A percentile compares a stretch with the other conserved stretches of the same genome.
Evolutionary conservation across 37 sponge, comb jelly and placozoan genomes (phyloP).

Genomic region (Cladorhizidae sp.): DNA sequence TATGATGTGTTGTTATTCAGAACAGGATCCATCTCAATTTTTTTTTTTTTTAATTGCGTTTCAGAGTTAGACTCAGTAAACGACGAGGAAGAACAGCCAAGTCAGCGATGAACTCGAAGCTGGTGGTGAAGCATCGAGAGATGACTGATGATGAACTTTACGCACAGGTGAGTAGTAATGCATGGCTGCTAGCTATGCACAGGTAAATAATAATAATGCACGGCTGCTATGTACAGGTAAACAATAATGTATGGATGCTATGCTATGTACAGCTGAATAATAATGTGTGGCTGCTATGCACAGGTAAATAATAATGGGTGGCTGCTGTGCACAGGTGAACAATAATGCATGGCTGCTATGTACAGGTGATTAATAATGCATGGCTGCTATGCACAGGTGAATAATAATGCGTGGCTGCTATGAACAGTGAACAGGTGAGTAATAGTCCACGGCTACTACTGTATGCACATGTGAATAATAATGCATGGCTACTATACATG

Average conservation of each 20-base stretch:
- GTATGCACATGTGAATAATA: background rate
- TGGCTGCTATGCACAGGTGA: background rate
- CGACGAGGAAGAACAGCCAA: slow-evolving; percentile 74
- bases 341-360: background rate
- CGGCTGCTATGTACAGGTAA: background rate
- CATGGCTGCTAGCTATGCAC: background rate
- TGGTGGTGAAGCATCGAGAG: slow-evolving; percentile 89
- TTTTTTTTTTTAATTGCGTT: background rate
- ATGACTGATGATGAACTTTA: slow-evolving; percentile 81
- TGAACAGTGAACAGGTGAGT: slow-evolving; percentile 37
- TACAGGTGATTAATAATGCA: background rate
- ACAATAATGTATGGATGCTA: too few species aligned
- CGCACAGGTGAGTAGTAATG: slow-evolving; percentile 64
- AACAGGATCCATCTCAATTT: background rate
- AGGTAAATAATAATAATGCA: background rate
- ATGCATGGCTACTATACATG: background rate
- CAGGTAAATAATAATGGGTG: slow-evolving; percentile 52
- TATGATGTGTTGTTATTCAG: background rate
- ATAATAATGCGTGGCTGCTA: too few species aligned
- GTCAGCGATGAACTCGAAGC: slow-evolving; percentile 79
- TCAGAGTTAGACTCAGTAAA: slow-evolving; percentile 89
- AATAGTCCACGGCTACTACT: background rate
- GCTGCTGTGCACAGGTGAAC: background rate
- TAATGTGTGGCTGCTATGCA: too few species aligned
- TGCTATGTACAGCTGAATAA: background rate